Conservation (phyloP, 2,113 vertebrate species). For the Cebus imitator region DNA sequence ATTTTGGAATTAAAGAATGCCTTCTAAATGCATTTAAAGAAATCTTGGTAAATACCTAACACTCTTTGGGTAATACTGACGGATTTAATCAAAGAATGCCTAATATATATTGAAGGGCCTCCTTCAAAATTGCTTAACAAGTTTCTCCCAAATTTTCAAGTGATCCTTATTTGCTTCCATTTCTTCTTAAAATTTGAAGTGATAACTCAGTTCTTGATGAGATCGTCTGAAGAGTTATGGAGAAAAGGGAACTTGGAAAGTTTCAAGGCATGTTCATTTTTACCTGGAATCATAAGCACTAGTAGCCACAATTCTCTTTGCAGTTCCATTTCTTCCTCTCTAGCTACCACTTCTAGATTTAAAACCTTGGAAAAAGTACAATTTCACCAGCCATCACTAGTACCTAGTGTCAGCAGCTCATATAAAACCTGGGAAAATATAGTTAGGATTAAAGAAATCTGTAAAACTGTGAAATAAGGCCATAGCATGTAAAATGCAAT, state of each 20-base stretch:
- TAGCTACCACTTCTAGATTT: slow-evolving; percentile 44
- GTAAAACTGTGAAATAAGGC: slow-evolving; percentile 71
- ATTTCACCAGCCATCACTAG: slow-evolving; percentile 47
- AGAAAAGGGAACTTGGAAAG: not conserved
- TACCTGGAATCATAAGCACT: slow-evolving; percentile 37
- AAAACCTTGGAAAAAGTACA: slow-evolving; percentile 51
- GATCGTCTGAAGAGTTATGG: not conserved
- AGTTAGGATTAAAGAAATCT: slow-evolving; percentile 75
- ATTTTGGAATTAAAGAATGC: not conserved
- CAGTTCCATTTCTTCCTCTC: not conserved
- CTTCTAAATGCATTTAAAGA: not conserved
- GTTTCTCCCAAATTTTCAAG: not conserved
- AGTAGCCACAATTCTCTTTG: not conserved
- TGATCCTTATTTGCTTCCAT: not conserved
- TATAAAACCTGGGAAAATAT: slow-evolving; percentile 75
- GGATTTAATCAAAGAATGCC: not conserved
- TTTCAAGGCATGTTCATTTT: slow-evolving; percentile 33
- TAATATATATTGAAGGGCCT: not conserved
- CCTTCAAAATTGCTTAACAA: not conserved
- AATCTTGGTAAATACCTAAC: not conserved
- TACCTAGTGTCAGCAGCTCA: slow-evolving; percentile 74
- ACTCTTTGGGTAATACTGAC: not conserved
- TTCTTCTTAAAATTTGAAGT: slow-evolving; percentile 12
- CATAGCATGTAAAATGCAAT: slow-evolving; percentile 57
- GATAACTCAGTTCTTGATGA: not conserved